Percentiles rank a stretch among this genome's conserved stretches.
Conservation (phyloP, 1,140 invertebrate genomes). For the Rhopalosiphum padi region DNA sequence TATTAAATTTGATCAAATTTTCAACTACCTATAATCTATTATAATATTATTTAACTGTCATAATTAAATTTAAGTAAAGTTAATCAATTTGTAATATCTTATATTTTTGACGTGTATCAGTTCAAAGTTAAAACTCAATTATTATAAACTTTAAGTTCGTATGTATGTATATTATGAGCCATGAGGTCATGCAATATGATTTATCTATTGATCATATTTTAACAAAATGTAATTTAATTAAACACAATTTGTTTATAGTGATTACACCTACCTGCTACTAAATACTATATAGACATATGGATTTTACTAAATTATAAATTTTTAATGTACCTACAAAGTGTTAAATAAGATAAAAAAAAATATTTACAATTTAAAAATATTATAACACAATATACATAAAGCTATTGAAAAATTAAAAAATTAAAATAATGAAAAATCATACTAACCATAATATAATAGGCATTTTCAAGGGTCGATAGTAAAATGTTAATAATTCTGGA, state of each 20-base stretch:
- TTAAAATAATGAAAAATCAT: background rate
- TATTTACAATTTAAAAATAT: background rate
- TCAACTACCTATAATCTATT: background rate
- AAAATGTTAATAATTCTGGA: background rate
- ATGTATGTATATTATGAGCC: background rate
- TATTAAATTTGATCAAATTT: no score
- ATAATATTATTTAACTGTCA: background rate
- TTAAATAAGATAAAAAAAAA: background rate
- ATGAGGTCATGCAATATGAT: background rate
- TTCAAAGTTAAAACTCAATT: background rate
- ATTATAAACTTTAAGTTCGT: no score
- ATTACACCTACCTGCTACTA: background rate
- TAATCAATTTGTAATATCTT: background rate
- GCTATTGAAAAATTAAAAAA: background rate
- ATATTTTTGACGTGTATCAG: background rate
- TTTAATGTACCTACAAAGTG: background rate
- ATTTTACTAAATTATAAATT: background rate
- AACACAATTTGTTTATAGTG: background rate
- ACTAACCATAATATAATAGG: background rate
- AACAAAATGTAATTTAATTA: background rate
- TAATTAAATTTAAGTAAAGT: background rate
- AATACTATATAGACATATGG: background rate
- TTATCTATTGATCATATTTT: background rate
- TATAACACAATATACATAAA: background rate
- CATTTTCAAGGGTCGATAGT: no score